A percentile compares a stretch with the other conserved stretches of the same genome.
Conservation (phyloP, 2,888 invertebrate genomes). For the Agonopterix subpropinquella region DNA sequence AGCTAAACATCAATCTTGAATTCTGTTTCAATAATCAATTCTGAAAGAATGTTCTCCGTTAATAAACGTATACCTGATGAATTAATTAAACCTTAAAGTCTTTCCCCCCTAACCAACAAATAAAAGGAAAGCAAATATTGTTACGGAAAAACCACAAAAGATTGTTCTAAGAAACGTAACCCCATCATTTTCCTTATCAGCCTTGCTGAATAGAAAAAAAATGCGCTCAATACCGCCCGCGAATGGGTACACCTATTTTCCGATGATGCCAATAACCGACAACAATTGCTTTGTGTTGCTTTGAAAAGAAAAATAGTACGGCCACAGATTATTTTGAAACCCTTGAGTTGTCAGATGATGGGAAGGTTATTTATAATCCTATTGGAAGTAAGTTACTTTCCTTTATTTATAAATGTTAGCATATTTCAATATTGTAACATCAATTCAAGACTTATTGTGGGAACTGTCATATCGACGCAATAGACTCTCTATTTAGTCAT, state of each 20-base stretch:
- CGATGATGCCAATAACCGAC: slow-evolving; percentile 48
- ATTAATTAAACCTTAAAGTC: not conserved
- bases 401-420: slow-evolving; percentile 14
- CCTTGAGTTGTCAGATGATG: slow-evolving; percentile 53
- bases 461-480: too few relatives aligned
- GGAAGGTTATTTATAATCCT: slow-evolving; percentile 54
- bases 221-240: slow-evolving; percentile 22
- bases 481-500: too few relatives aligned
- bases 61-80: not conserved
- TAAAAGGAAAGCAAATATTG: slow-evolving; percentile 4
- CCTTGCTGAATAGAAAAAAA: slow-evolving; percentile 30
- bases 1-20: too few relatives aligned
- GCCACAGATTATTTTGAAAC: slow-evolving; percentile 56
- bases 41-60: too few relatives aligned
- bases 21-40: too few relatives aligned
- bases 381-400: slow-evolving; percentile 37
- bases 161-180: not conserved
- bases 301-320: slow-evolving; percentile 51
- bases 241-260: slow-evolving; percentile 41
- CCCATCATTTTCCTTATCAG: slow-evolving; percentile 14
- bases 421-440: too few relatives aligned
- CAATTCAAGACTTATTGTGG: too few relatives aligned
- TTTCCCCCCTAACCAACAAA: too few relatives aligned
- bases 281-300: slow-evolving; percentile 59
- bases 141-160: slow-evolving; percentile 1